Evolutionary conservation across 1,140 invertebrate species (phyloP), one percentile per base, ranked within the genome.

Genomic region (Zaprionus capensis): DNA sequence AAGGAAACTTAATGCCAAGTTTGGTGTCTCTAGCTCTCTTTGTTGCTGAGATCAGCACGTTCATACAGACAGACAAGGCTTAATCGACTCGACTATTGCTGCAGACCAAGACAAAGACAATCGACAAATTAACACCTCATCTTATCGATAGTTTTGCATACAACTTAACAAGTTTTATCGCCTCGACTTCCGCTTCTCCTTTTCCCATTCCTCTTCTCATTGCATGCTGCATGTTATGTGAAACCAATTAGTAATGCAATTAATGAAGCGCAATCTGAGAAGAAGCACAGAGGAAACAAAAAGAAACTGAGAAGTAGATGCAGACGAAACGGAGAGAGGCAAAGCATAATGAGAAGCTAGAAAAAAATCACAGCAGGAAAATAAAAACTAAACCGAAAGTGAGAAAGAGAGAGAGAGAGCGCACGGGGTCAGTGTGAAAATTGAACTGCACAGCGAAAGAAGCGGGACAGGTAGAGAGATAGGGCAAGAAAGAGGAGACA

Each of bases 241-340:
- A 77, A 87, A 74, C 75, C 82, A 87, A 86, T 86, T 86, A 82
- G 82, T 66, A 63, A 74, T 82, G 80, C 77, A 86, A 86, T 87
- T 86, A 87, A 82, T 80, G 70, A 78, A 76, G 69, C 71, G 82
- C 75, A 73, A 36, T 81, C 66, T 71, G 70, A 44, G 46, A 22
- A 56, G 55, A n/a, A 41, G 31, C 55, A 14, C 9, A 34, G 31
- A 26, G 61, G 56, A 61, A 34, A 41, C 17, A 36, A 28, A 28
- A 58, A 20, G 14, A 34, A 34, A 34, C 9, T 3, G 9, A 34
- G 36, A 12, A 31, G 28, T 34, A 20, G n/a, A 31, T 0, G 28
- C 34, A 20, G n/a, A 28, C 6, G 17, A 28, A 41, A 9, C 22
- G 41, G 4, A 49, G n/a, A 14, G 24, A 46, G 7, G n/a, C n/a